Evolutionary conservation across 2,888 invertebrate species (phyloP).

Genomic region (Epirrhoe alternata): DNA sequence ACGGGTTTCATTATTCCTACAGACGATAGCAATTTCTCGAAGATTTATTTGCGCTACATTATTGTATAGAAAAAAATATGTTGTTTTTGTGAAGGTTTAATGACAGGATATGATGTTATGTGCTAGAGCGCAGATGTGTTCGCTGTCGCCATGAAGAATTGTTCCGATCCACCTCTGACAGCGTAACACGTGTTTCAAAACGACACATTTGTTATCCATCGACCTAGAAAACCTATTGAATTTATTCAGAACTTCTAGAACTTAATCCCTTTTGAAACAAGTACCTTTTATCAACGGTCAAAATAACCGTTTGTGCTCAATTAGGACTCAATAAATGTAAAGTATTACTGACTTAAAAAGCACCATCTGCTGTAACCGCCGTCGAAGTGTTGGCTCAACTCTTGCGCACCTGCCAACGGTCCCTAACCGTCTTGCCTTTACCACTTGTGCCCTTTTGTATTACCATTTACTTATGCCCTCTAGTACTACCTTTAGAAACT

Average conservation of each 20-base stretch:
- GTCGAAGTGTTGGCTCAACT: slow-evolving; percentile 24
- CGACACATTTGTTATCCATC: slow-evolving; percentile 33
- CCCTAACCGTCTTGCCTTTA: slow-evolving; percentile 37
- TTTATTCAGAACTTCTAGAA: neutral
- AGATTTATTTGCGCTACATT: slow-evolving; percentile 68
- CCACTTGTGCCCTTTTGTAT: slow-evolving; percentile 2
- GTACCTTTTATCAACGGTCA: slow-evolving; percentile 6
- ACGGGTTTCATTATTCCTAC: slow-evolving; percentile 61
- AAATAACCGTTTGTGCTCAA: slow-evolving; percentile 20
- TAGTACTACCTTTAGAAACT: slow-evolving; percentile 28
- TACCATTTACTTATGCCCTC: slow-evolving; percentile 23
- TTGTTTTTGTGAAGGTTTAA: slow-evolving; percentile 73
- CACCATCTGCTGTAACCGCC: slow-evolving; percentile 33
- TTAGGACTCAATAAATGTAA: slow-evolving; percentile 20
- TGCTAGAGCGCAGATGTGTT: slow-evolving; percentile 75
- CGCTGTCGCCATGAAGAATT: slow-evolving; percentile 64
- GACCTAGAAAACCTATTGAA: slow-evolving; percentile 30
- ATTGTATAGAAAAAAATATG: slow-evolving; percentile 66
- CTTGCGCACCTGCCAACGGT: slow-evolving; percentile 46
- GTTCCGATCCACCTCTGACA: slow-evolving; percentile 66
- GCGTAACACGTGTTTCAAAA: slow-evolving; percentile 61
- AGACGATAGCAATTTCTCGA: slow-evolving; percentile 63
- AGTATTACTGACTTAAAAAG: slow-evolving; percentile 16
- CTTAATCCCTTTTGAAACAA: neutral
- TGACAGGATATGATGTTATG: slow-evolving; percentile 80